These are phyloP conservation scores for Cacatua alba DNA, from an alignment of 2,113 vertebrate genomes.

Conservation along the genomic window DNA sequence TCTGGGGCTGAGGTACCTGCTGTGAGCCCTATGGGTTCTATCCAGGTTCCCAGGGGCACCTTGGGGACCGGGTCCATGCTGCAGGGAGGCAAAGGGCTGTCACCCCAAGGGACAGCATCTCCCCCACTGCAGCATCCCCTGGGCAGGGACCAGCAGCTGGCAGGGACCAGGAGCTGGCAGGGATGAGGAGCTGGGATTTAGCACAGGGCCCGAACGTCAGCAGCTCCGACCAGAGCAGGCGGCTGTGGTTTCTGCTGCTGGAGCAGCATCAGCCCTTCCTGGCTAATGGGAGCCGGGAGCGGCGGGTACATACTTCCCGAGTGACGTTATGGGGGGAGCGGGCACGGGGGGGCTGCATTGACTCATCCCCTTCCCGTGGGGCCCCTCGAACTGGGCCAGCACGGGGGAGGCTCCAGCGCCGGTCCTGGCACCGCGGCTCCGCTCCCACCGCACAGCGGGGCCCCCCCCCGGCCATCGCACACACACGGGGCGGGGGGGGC, in stretches of 20 bases:
- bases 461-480: fast-evolving
- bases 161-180: neutral
- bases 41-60: neutral
- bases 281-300: neutral
- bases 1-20: neutral
- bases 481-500: neutral
- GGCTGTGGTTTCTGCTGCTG: neutral
- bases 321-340: slow-evolving; percentile 42
- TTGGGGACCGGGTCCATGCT: fast-evolving
- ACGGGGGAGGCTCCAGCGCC: neutral
- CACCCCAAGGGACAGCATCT: neutral
- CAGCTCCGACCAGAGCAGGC: neutral
- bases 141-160: neutral
- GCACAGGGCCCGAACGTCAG: neutral
- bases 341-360: neutral
- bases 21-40: neutral
- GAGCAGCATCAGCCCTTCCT: neutral
- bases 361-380: slow-evolving; percentile 37
- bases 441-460: neutral
- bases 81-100: neutral
- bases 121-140: neutral
- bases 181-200: neutral
- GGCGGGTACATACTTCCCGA: slow-evolving; percentile 32
- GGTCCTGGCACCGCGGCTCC: neutral
- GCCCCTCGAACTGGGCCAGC: neutral